Percentiles rank a stretch among this genome's conserved stretches.
Evolutionary conservation across 2,113 vertebrate genomes (phyloP).

Genomic region (Struthio camelus): DNA sequence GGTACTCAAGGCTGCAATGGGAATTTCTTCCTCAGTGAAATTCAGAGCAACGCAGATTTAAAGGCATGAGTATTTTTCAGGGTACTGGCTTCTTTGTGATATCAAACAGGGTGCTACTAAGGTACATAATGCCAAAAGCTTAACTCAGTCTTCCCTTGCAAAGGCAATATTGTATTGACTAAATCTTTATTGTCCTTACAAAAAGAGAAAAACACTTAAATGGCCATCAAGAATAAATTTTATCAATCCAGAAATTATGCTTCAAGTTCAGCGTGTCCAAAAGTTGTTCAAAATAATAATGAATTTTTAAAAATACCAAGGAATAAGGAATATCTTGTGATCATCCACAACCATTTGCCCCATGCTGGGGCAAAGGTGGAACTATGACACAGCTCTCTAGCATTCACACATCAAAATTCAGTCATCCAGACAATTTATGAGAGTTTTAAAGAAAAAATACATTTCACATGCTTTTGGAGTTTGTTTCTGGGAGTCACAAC

Average conservation of each 20-base stretch:
- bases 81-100: background rate
- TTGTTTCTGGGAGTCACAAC: background rate
- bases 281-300: background rate
- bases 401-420: background rate
- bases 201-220: background rate
- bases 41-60: background rate
- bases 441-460: background rate
- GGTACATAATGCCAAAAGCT: background rate
- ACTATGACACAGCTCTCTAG: background rate
- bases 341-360: background rate
- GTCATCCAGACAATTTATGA: background rate
- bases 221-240: background rate
- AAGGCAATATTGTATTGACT: background rate
- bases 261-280: background rate
- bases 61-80: background rate
- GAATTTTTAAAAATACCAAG: background rate
- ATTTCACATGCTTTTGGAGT: background rate
- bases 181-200: background rate
- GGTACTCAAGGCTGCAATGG: background rate
- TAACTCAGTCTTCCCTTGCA: background rate
- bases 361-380: background rate
- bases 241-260: background rate
- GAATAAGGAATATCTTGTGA: background rate
- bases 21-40: background rate
- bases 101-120: background rate